phyloP scores from a whole-genome alignment of 2,888 invertebrate species.

The Brenthis daphne region DNA sequence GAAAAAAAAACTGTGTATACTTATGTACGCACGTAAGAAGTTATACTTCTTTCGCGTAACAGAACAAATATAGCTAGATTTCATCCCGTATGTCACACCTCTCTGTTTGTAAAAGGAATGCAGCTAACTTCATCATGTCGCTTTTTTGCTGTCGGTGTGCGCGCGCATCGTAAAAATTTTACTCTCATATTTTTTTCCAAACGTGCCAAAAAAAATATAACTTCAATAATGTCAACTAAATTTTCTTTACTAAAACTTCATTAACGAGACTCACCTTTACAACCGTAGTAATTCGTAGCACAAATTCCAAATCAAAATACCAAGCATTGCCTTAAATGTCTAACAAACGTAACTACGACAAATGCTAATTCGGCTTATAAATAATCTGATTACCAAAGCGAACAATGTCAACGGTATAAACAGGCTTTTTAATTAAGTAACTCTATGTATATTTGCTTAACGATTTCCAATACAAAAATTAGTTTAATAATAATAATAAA shows the following conservation, averaged over 20 bases:
- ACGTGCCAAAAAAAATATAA: too few relatives aligned
- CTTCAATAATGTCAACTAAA: too few relatives aligned
- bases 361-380: slow-evolving; percentile 28
- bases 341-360: slow-evolving; percentile 22
- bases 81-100: too few relatives aligned
- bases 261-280: slow-evolving; percentile 17
- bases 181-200: too few relatives aligned
- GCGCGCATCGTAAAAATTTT: too few relatives aligned
- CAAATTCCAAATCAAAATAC: slow-evolving; percentile 31
- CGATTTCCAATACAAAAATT: background rate
- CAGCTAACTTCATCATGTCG: too few relatives aligned
- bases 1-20: too few relatives aligned
- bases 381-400: slow-evolving; percentile 15
- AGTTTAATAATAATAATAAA: background rate
- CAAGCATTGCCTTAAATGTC: slow-evolving; percentile 28
- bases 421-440: slow-evolving; percentile 12
- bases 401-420: slow-evolving; percentile 25
- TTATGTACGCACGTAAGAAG: too few relatives aligned
- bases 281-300: slow-evolving; percentile 5
- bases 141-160: too few relatives aligned
- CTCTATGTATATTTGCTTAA: background rate
- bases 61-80: too few relatives aligned
- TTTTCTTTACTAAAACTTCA: background rate
- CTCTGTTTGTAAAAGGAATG: too few relatives aligned
- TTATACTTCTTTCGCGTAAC: too few relatives aligned